Evolutionary conservation across 2,888 invertebrate species (phyloP), one percentile per base, ranked within the genome.

Genomic region (Tineola bisselliella): DNA sequence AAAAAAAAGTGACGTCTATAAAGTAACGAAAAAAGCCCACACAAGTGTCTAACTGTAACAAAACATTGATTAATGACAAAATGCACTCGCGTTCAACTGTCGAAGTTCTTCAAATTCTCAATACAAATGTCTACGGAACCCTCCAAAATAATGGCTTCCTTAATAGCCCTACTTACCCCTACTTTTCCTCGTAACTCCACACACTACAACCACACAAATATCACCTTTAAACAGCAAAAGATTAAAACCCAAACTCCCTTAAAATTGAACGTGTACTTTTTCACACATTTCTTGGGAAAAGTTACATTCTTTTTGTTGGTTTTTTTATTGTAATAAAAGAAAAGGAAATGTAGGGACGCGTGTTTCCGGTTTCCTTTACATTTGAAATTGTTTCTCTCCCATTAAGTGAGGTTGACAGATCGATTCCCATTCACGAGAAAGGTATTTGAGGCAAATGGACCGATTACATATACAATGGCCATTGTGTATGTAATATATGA

Each of bases 21-120:
- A 38, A 38, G 10, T 1, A 38, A 38, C 38, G 10, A 38, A 38
- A 38, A 38, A 38, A 38, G 31, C 31, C 38, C 38, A 38, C 38
- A 38, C 38, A 38, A 48, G 13, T 48, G 6, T 44, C 8, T 44
- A 68, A 72, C 68, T 70, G 70, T 74, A 84, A 87, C 86, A 86
- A 84, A 86, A 84, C 84, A 82, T 80, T 87, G 82, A 84, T 87
- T 81, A 84, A 87, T 87, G 83, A 83, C 73, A 69, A 84, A 87
- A 87, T 87, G 87, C 87, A 88, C 87, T 88, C 81, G 84, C 80
- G 79, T 81, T 84, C 86, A 83, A 87, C 86, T 86, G 86, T 86
- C 86, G 86, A 87, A 86, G 80, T 87, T 84, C 84, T 84, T 86
- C 86, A 84, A 86, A 86, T 83, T 77, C 83, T 71, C 81, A 71